Evolutionary conservation across 2,888 invertebrate species (phyloP), one percentile per base, ranked within the genome.

Genomic region (Dolomedes plantarius): DNA sequence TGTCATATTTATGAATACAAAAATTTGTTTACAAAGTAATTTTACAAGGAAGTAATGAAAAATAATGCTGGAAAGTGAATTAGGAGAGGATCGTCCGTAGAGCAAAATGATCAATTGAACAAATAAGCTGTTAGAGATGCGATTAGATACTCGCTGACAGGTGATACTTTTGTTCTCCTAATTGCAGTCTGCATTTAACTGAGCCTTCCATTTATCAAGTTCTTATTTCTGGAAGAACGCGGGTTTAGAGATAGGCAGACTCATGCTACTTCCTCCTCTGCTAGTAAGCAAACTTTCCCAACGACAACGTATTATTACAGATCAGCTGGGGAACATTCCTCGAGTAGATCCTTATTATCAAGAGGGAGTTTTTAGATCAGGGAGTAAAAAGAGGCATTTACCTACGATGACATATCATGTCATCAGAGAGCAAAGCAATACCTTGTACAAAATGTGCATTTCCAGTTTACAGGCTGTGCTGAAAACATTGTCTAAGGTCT

Each of bases 61-160:
- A 16, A 36, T 72, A 78, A 72, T 72, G 32, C 41, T 23, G 27
- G 29, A 46, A 29, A 36, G 19, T 28, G 23, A 71, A 64, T 23
- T 71, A 36, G 9, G 36, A 36, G 36, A 36, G 36, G 36, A 72
- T 27, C 23, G 27, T 46, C 39, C 27, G 16, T 36, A 36, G 9
- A 67, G 27, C 50, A 16, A 56, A 75, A 62, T 75, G 81, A 81
- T 81, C 81, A 75, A 81, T 81, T 31, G 81, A 29, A 62, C 41
- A 32, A 81, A 81, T 81, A 81, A 75, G 81, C 62, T 75, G 81
- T 81, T 75, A 69, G 27, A 56, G 19, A 56, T 68, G 75, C 50
- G 68, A 75, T 81, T 81, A 81, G 81, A 69, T 73, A 75, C 74
- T 29, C 56, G 74, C 27, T 81, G 81, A 69, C 81, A 81, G 74